These are phyloP conservation scores for Neolamprologus longior DNA, from an alignment of 2,113 vertebrate species.

Conservation along the genomic window DNA sequence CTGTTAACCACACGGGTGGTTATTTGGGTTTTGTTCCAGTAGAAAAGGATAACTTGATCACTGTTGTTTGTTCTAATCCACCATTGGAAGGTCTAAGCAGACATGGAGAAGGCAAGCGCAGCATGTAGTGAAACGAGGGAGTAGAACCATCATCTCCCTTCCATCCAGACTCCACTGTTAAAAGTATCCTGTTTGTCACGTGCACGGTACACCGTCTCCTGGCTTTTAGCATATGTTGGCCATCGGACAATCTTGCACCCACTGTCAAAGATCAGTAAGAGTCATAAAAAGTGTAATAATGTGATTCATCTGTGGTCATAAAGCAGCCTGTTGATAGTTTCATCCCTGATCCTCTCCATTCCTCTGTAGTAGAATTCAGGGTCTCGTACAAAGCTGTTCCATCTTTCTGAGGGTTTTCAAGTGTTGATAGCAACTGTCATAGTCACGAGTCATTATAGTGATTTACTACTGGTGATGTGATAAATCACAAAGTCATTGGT, in stretches of 20 bases:
- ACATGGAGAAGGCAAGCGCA: not conserved
- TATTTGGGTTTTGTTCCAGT: not conserved
- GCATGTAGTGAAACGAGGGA: not conserved
- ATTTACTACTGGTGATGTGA: not conserved
- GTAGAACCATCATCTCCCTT: not conserved
- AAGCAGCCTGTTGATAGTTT: conserved; percentile 33
- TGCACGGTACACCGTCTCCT: not conserved
- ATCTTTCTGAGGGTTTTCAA: not conserved
- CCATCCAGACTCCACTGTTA: not conserved
- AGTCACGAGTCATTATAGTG: not conserved
- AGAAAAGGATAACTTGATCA: not conserved
- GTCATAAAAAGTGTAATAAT: conserved; percentile 10
- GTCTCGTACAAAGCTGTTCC: not conserved
- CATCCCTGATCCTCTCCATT: not conserved
- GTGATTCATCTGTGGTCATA: conserved; percentile 23
- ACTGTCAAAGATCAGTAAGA: not conserved
- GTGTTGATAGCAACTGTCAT: not conserved
- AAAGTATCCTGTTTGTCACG: not conserved
- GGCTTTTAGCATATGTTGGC: conserved; percentile 1
- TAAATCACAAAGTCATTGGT: not conserved
- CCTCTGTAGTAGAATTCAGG: not conserved
- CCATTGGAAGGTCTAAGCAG: not conserved
- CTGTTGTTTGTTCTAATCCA: not conserved
- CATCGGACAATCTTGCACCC: conserved; percentile 22
- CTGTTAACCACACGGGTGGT: conserved; percentile 9